Evolutionary conservation across 2,113 vertebrate genomes (phyloP).

Genomic region (Nerophis ophidion): DNA sequence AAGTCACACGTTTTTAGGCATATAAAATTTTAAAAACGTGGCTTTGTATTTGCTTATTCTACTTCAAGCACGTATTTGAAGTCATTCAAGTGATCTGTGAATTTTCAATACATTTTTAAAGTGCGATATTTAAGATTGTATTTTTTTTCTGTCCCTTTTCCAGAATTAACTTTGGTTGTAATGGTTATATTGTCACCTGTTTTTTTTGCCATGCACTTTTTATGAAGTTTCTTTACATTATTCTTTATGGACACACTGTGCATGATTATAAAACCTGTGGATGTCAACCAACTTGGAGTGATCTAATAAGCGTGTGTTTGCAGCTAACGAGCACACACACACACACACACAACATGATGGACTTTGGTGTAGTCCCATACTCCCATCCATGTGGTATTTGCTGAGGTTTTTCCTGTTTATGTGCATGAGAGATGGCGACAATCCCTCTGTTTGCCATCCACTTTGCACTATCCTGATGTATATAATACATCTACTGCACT

Average conservation of each 20-base stretch:
- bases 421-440: slow-evolving; percentile 36
- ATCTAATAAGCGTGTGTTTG: neutral
- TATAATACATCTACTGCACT: slow-evolving; percentile 59
- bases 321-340: slow-evolving; percentile 11
- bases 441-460: slow-evolving; percentile 35
- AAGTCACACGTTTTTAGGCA: too few relatives aligned
- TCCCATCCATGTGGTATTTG: slow-evolving; percentile 50
- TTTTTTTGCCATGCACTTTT: neutral
- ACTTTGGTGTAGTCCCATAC: slow-evolving; percentile 55
- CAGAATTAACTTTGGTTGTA: neutral
- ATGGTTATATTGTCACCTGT: neutral
- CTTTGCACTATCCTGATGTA: slow-evolving; percentile 16
- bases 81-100: too few relatives aligned
- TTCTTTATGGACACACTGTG: too few relatives aligned
- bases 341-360: slow-evolving; percentile 24
- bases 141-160: neutral
- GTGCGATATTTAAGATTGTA: too few relatives aligned
- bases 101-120: too few relatives aligned
- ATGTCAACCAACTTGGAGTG: too few relatives aligned
- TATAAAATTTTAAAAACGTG: too few relatives aligned
- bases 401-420: neutral
- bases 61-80: too few relatives aligned
- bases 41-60: too few relatives aligned
- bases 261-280: too few relatives aligned
- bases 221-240: too few relatives aligned